Evolutionary conservation across 2,113 vertebrate genomes (phyloP).

Genomic region (Polypterus bichir): DNA sequence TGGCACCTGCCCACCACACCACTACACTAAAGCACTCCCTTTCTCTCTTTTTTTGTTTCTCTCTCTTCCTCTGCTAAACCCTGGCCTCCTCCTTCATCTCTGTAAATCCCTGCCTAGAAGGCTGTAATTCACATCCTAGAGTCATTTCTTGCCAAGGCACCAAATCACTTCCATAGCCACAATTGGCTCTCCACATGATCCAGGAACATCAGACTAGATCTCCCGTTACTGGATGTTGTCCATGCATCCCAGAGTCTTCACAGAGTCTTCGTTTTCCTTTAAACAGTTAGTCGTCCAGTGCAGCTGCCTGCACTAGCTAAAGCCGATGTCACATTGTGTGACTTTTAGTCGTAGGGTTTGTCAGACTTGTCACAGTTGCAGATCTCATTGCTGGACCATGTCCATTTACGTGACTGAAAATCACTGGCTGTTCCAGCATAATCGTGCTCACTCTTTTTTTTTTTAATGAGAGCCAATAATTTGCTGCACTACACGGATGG

Average conservation of each 20-base stretch:
- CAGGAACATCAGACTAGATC: background rate
- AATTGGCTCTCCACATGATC: background rate
- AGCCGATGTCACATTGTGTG: too few relatives aligned
- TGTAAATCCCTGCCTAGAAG: background rate
- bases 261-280: background rate
- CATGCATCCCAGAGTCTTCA: background rate
- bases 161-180: background rate
- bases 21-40: background rate
- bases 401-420: too few relatives aligned
- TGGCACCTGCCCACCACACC: too few relatives aligned
- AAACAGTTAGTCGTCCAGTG: background rate
- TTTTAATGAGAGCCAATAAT: too few relatives aligned
- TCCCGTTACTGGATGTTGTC: background rate
- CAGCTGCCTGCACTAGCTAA: background rate
- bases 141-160: too few relatives aligned
- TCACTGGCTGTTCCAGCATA: too few relatives aligned
- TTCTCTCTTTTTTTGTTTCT: background rate
- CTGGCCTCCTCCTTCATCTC: conserved; percentile 6
- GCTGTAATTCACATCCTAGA: too few relatives aligned
- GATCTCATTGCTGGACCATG: too few relatives aligned
- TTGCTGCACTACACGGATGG: too few relatives aligned
- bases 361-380: too few relatives aligned
- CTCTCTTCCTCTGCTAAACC: background rate
- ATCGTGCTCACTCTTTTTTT: too few relatives aligned
- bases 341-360: too few relatives aligned